Evolutionary conservation across 2,113 vertebrate species (phyloP).

Genomic region (Ageneiosus marmoratus): DNA sequence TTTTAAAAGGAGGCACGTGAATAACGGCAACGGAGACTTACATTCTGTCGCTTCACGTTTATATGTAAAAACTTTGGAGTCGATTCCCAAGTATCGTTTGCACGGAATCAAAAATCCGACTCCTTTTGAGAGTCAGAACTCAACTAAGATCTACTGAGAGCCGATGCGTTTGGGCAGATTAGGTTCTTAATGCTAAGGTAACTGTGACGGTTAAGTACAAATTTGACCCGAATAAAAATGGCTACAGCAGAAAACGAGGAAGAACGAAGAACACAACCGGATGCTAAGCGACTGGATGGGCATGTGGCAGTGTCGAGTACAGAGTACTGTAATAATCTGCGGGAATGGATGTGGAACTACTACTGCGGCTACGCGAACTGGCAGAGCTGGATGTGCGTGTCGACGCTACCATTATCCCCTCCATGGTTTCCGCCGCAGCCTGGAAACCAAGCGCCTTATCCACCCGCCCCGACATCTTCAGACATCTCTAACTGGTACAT

Average conservation of each 20-base stretch:
- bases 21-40: too few relatives aligned
- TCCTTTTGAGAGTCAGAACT: not conserved
- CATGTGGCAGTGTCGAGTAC: conserved; percentile 57
- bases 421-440: conserved; percentile 23
- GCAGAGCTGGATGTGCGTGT: conserved; percentile 76
- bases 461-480: conserved; percentile 25
- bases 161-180: not conserved
- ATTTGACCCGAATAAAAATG: conserved; percentile 47
- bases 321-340: conserved; percentile 84
- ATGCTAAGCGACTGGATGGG: not conserved
- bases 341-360: conserved; percentile 91
- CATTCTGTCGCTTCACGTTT: not conserved
- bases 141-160: not conserved
- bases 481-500: conserved; percentile 58
- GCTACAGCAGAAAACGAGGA: conserved; percentile 11
- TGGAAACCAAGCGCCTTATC: conserved; percentile 45
- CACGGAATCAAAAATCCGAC: not conserved
- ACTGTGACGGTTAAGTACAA: not conserved
- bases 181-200: conserved; percentile 16
- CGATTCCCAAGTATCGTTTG: not conserved
- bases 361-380: conserved; percentile 84
- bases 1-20: too few relatives aligned
- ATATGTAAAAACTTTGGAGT: not conserved
- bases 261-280: not conserved
- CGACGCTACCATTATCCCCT: conserved; percentile 65